phyloP scores from a whole-genome alignment of 2,797 vertebrate species.

The Acrocephalus scirpaceus region DNA sequence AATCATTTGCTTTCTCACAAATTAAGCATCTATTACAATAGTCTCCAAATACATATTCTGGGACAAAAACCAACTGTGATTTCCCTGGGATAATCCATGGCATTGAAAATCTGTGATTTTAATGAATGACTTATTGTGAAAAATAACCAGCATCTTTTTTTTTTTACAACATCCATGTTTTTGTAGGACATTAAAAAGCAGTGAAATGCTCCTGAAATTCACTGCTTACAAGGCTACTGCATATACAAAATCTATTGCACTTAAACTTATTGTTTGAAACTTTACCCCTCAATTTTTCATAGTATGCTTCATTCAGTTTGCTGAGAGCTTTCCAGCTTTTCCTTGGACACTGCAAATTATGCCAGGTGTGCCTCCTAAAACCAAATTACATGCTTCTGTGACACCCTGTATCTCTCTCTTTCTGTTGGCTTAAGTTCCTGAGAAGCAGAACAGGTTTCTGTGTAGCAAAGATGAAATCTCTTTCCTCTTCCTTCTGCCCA shows the following conservation, averaged over 20 bases:
- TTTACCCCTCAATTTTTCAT: neutral
- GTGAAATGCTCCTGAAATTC: neutral
- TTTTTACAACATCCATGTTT: neutral
- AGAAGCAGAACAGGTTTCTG: neutral
- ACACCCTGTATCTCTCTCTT: neutral
- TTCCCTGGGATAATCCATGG: neutral
- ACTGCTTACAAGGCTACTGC: neutral
- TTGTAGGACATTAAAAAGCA: neutral
- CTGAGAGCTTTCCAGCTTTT: neutral
- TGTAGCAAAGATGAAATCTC: neutral
- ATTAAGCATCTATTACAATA: neutral
- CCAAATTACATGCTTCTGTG: neutral
- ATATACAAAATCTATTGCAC: neutral
- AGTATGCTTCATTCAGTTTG: neutral
- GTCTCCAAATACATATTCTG: neutral
- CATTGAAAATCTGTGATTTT: neutral
- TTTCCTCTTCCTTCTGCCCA: neutral
- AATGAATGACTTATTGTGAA: neutral
- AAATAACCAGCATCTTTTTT: neutral
- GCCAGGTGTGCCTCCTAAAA: neutral
- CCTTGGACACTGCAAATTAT: neutral
- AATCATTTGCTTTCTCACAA: neutral
- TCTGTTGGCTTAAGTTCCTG: neutral
- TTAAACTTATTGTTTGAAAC: neutral
- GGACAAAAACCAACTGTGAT: neutral